phyloP scores from a whole-genome alignment of 2,113 vertebrate genomes.

The Sorex araneus region DNA sequence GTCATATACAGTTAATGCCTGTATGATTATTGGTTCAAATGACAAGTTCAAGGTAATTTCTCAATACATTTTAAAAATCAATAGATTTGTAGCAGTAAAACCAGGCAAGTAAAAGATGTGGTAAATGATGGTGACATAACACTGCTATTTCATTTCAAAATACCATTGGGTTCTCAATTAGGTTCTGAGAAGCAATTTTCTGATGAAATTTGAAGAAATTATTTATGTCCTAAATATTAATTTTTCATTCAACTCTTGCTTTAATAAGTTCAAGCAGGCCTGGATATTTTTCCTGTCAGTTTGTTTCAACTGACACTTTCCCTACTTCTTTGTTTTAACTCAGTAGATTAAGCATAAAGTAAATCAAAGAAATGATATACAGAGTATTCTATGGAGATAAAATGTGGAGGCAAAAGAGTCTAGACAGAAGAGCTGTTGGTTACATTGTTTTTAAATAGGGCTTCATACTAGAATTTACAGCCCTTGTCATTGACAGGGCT shows the following conservation, averaged over 20 bases:
- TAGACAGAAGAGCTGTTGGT: background rate
- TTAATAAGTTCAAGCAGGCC: background rate
- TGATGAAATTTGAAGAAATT: constrained; percentile 15
- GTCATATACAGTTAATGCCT: background rate
- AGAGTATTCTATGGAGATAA: background rate
- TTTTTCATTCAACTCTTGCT: constrained; percentile 9
- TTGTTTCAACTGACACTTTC: background rate
- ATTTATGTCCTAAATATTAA: background rate
- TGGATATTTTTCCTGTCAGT: background rate
- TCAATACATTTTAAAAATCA: background rate
- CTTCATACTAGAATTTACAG: background rate
- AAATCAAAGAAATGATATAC: background rate
- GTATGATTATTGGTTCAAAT: no score
- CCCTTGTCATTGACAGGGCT: background rate
- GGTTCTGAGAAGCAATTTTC: background rate
- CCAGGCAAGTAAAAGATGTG: background rate
- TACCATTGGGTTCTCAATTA: background rate
- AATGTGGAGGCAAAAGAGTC: fast-evolving
- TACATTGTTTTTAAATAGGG: background rate
- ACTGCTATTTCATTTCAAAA: background rate
- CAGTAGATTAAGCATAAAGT: background rate
- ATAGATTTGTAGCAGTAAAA: background rate
- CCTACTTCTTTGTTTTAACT: background rate
- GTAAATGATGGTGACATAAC: background rate
- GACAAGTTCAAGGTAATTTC: no score